Percentiles rank a stretch among this genome's conserved stretches.
phyloP scores from a whole-genome alignment of 1,140 invertebrate species.

The Drosophila burlai region DNA sequence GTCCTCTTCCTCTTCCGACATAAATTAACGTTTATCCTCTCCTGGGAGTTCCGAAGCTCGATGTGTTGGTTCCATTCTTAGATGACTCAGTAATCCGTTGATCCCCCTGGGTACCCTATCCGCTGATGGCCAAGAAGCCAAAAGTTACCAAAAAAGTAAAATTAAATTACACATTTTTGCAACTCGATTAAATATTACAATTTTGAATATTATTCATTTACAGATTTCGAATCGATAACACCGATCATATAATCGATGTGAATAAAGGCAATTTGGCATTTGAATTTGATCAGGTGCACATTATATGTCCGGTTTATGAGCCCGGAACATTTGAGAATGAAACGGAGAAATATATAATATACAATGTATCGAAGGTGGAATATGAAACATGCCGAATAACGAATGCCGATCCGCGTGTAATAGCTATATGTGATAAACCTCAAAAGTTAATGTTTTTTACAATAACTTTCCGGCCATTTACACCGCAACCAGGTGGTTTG shows the following conservation, averaged over 20 bases:
- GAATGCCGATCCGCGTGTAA: slow-evolving; percentile 95
- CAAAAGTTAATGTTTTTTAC: slow-evolving; percentile 98
- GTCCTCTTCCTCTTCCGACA: too few relatives aligned
- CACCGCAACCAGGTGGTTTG: slow-evolving; percentile 96
- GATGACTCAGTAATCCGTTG: too few relatives aligned
- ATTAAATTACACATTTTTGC: too few relatives aligned
- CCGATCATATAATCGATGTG: slow-evolving; percentile 98
- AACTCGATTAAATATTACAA: neutral
- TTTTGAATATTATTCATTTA: slow-evolving; percentile 15
- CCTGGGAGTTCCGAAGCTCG: too few relatives aligned
- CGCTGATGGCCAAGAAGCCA: too few relatives aligned
- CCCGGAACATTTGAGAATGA: slow-evolving; percentile 95
- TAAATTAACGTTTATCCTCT: too few relatives aligned
- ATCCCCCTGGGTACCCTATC: too few relatives aligned
- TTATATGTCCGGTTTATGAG: slow-evolving; percentile 96
- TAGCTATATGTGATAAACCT: slow-evolving; percentile 98
- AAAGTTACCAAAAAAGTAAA: too few relatives aligned
- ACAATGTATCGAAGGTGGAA: slow-evolving; percentile 98
- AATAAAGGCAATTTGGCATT: slow-evolving; percentile 97
- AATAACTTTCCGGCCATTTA: slow-evolving; percentile 98
- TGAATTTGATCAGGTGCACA: slow-evolving; percentile 98
- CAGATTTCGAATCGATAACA: slow-evolving; percentile 99
- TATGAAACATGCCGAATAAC: slow-evolving; percentile 98
- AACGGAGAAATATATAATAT: slow-evolving; percentile 97
- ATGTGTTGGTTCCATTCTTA: too few relatives aligned